Conservation (phyloP, 2,888 invertebrate genomes). For the Volucella inanis region DNA sequence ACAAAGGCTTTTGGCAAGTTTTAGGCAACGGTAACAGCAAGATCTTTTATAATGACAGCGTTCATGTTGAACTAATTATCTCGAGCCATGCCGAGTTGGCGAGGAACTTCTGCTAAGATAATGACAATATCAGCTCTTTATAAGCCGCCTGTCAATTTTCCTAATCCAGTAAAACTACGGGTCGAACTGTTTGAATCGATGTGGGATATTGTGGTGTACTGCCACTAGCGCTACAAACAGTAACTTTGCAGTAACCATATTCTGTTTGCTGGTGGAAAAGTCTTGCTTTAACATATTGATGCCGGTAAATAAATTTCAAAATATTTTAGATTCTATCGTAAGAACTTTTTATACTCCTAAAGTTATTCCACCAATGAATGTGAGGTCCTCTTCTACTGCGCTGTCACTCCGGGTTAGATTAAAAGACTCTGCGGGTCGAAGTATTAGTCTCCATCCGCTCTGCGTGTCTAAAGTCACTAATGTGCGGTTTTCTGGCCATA, state of each 20-base stretch:
- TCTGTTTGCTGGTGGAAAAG: constrained; percentile 87
- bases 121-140: constrained; percentile 91
- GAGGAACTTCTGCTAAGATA: constrained; percentile 98
- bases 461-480: too few relatives aligned
- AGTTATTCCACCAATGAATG: constrained; percentile 37
- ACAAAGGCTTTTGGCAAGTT: constrained; percentile 96
- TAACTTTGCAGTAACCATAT: constrained; percentile 95
- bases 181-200: constrained; percentile 95
- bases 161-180: constrained; percentile 88
- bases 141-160: too few relatives aligned
- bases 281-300: constrained; percentile 86
- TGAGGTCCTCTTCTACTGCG: background rate
- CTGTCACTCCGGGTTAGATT: too few relatives aligned
- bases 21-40: constrained; percentile 91
- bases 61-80: constrained; percentile 99
- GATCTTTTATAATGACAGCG: too few relatives aligned
- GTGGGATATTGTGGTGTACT: constrained; percentile 98
- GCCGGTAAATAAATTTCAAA: constrained; percentile 39
- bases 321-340: constrained; percentile 26
- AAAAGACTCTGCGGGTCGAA: too few relatives aligned
- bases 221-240: constrained; percentile 97
- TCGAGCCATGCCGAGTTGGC: constrained; percentile 99
- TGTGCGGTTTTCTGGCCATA: too few relatives aligned
- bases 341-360: constrained; percentile 23
- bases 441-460: too few relatives aligned